phyloP scores from a whole-genome alignment of 2,888 invertebrate genomes.

The Loripinus fragilis region DNA sequence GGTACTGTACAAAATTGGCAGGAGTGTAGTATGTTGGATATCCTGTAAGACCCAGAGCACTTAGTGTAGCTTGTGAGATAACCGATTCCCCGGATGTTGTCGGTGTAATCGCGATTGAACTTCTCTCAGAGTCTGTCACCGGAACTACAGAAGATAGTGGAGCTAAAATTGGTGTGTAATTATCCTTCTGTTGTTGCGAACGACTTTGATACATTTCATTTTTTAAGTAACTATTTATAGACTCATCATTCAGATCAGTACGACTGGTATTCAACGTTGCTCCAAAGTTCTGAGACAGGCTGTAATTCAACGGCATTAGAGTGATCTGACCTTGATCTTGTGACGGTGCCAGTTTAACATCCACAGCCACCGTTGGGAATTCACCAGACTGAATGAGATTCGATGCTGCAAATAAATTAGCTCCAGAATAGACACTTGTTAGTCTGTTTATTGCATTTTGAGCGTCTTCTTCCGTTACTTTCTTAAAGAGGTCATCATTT shows the following conservation, averaged over 20 bases:
- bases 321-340: conserved; percentile 1
- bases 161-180: neutral
- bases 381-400: neutral
- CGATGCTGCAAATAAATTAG: neutral
- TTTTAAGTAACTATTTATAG: conserved; percentile 6
- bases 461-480: conserved; percentile 1
- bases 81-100: conserved; percentile 5
- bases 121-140: neutral
- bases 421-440: neutral
- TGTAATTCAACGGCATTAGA: conserved; percentile 15
- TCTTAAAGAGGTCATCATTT: conserved; percentile 10
- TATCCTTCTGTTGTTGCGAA: neutral
- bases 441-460: neutral
- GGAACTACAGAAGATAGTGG: conserved; percentile 1
- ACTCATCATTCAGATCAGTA: neutral
- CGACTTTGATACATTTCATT: neutral
- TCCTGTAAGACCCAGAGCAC: conserved; percentile 23
- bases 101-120: neutral
- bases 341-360: neutral
- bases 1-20: conserved; percentile 19
- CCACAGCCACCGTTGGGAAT: neutral
- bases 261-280: neutral
- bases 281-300: conserved; percentile 1
- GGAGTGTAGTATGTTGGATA: conserved; percentile 25
- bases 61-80: neutral